Base-by-base conservation (phyloP, 1,140 invertebrate species). In the Drosophila pruinosa region DNA sequence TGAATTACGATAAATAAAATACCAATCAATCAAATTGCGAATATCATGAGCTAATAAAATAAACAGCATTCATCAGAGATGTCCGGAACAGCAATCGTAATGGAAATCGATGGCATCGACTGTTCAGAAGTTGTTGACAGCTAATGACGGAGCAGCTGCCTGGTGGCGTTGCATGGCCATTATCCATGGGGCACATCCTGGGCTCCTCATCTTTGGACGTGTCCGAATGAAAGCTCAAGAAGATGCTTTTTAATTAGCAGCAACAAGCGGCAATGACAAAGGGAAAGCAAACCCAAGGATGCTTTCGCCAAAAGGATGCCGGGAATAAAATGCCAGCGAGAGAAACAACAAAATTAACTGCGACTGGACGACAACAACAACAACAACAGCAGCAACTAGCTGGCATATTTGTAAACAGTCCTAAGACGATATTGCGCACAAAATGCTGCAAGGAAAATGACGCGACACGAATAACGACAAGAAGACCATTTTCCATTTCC, bases 221-320 rank as follows among this genome's bases (percentile, higher is more conserved):
- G 28, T 24, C 36, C 47, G 47, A 41, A 53, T 52, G 31, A 48
- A 54, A 52, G 24, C 26, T 50, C 43, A 39, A 75, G 41, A 81
- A 80, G 78, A 77, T 68, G 78, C 54, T 69, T 77, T 82, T 80
- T 80, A 80, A 80, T 80, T 80, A 80, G 78, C 78, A 74, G 63
- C 76, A 74, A 74, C 70, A 63, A 78, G 75, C 70, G 64, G 12
- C 31, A 28, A 38, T 48, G 70, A 78, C 75, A 74, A 78, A 74
- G 57, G 14, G 53, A 72, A 58, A 19, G 54, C 63, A 45, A 57
- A 24, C 22, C 39, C 8, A 58, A 50, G 45, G 31, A 52, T 43
- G 22, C 15, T 59, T 69, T 72, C 58, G 53, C 56, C 50, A 72
- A 78, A 77, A 69, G 70, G 62, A 78, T 71, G 67, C 53, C 59